Percentiles rank a stretch among this genome's conserved stretches.
Evolutionary conservation across 2,113 vertebrate genomes (phyloP).

Genomic region (Hydrolagus affinis): DNA sequence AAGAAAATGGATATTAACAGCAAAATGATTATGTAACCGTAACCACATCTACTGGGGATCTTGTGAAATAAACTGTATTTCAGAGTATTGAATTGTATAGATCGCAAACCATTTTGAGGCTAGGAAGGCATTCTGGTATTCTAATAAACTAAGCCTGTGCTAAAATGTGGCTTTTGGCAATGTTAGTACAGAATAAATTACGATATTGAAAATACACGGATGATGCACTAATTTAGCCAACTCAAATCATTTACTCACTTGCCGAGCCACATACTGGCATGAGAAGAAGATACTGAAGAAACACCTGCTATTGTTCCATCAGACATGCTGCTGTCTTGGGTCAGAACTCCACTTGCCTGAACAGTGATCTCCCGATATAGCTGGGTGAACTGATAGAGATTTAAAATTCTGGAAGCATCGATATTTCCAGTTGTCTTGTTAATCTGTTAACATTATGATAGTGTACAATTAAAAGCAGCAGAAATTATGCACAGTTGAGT

Average conservation of each 20-base stretch:
- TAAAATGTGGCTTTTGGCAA: background rate
- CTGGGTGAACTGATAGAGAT: slow-evolving; percentile 93
- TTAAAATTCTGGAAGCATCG: slow-evolving; percentile 92
- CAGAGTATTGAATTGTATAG: too few relatives aligned
- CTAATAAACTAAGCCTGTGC: too few relatives aligned
- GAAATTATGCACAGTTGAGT: background rate
- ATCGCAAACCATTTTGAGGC: too few relatives aligned
- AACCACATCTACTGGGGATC: too few relatives aligned
- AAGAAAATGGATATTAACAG: background rate
- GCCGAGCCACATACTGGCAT: slow-evolving; percentile 96
- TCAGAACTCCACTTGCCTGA: slow-evolving; percentile 76
- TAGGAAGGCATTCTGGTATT: too few relatives aligned
- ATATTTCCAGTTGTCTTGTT: slow-evolving; percentile 82
- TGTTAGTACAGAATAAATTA: background rate
- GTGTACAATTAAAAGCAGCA: background rate
- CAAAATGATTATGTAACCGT: too few relatives aligned
- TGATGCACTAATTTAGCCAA: too few relatives aligned
- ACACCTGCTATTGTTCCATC: slow-evolving; percentile 59
- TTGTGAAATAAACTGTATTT: too few relatives aligned
- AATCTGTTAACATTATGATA: slow-evolving; percentile 62
- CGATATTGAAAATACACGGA: too few relatives aligned
- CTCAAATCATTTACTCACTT: slow-evolving; percentile 41
- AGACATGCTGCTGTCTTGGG: slow-evolving; percentile 51
- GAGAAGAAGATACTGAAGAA: slow-evolving; percentile 70
- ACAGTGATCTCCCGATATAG: slow-evolving; percentile 89